Evolutionary conservation across 2,113 vertebrate species (phyloP).

Genomic region (Aleadryas rufinucha): DNA sequence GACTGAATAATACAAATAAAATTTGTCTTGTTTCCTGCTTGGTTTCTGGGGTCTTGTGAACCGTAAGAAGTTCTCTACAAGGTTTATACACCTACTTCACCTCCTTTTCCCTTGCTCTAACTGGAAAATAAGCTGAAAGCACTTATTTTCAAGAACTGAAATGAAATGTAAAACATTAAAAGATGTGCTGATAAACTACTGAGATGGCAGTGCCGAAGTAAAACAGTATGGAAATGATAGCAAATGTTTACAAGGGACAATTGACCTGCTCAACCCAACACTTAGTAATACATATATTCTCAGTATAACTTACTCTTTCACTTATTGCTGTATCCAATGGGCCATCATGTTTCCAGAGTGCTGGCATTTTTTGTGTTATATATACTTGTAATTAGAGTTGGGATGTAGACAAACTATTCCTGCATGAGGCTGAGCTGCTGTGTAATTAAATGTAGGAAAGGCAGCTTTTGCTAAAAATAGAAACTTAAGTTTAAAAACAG

Average conservation of each 20-base stretch:
- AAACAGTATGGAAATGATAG: not conserved
- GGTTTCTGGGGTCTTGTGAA: not conserved
- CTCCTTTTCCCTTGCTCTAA: not conserved
- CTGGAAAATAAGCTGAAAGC: not conserved
- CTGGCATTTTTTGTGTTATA: not conserved
- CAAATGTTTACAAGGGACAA: not conserved
- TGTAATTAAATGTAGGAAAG: not conserved
- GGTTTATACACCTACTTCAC: not conserved
- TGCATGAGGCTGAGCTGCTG: not conserved
- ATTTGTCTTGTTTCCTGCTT: not conserved
- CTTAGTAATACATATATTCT: not conserved
- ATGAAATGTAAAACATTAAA: not conserved
- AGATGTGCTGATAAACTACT: not conserved
- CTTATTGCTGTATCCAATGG: not conserved
- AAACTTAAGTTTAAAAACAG: not conserved
- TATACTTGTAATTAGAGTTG: not conserved
- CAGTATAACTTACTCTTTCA: not conserved
- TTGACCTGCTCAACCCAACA: not conserved
- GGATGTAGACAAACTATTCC: not conserved
- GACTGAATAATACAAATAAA: not conserved
- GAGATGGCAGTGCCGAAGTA: not conserved
- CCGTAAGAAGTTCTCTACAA: not conserved
- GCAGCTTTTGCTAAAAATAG: slow-evolving; percentile 14
- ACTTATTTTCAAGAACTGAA: not conserved
- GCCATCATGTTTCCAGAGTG: not conserved